phyloP scores from a whole-genome alignment of 2,888 invertebrate species.

The Drosophila barbarae region DNA sequence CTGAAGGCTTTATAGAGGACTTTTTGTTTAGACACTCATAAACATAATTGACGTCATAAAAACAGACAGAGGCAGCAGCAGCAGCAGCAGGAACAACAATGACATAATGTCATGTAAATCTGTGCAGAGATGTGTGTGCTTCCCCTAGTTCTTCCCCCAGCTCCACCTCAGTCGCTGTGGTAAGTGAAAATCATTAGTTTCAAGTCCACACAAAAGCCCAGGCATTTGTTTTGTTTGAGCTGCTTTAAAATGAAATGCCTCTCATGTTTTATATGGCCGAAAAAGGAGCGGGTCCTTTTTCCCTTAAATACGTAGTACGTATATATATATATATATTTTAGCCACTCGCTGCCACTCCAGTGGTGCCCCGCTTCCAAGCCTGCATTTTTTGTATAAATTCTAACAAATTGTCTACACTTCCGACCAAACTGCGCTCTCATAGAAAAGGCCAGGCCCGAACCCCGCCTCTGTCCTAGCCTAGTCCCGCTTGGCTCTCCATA shows the following conservation, averaged over 20 bases:
- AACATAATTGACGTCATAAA: conserved; percentile 74
- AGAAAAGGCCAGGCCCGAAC: conserved; percentile 8
- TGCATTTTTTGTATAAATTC: conserved; percentile 70
- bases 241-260: conserved; percentile 70
- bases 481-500: conserved; percentile 47
- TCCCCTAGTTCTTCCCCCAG: not conserved
- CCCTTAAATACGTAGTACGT: conserved; percentile 1
- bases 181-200: conserved; percentile 72
- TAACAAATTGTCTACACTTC: conserved; percentile 75
- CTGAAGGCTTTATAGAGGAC: conserved; percentile 59
- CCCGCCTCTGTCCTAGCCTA: conserved; percentile 14
- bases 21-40: conserved; percentile 73
- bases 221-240: conserved; percentile 73
- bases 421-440: conserved; percentile 49
- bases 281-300: conserved; percentile 16
- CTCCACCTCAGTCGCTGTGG: conserved; percentile 9
- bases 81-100: conserved; percentile 48
- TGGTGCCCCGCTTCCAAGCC: conserved; percentile 8
- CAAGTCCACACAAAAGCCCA: conserved; percentile 66
- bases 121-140: conserved; percentile 45
- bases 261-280: conserved; percentile 65
- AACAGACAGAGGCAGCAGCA: conserved; percentile 52
- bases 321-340: conserved; percentile 1
- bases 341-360: conserved; percentile 1
- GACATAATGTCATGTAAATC: conserved; percentile 74